Evolutionary conservation across 2,888 invertebrate genomes (phyloP).

Genomic region (Frankliniella fusca): DNA sequence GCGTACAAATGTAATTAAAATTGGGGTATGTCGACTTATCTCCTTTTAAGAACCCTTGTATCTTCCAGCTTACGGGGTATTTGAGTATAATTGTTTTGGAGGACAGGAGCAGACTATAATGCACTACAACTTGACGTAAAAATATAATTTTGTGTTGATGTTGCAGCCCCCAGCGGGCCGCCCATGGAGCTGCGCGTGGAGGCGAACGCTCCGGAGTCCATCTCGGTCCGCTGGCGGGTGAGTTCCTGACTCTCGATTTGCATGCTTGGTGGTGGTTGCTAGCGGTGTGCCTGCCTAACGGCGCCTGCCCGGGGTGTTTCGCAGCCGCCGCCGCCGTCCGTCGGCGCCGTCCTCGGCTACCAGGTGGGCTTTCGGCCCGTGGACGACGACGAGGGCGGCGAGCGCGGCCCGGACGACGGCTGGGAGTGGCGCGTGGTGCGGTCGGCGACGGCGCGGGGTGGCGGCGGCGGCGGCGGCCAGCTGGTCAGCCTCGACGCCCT

Average conservation of each 20-base stretch:
- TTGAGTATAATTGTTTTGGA: too few relatives aligned
- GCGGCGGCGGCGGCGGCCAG: conserved; percentile 41
- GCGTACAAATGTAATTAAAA: too few relatives aligned
- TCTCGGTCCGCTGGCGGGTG: conserved; percentile 1
- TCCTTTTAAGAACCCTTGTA: too few relatives aligned
- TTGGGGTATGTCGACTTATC: too few relatives aligned
- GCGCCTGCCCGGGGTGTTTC: not conserved
- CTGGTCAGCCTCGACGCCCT: conserved; percentile 40
- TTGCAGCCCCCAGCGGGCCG: conserved; percentile 2
- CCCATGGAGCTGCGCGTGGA: not conserved
- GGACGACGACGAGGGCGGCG: conserved; percentile 28
- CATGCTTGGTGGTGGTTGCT: not conserved
- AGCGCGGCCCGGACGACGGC: conserved; percentile 4
- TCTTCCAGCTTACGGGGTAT: too few relatives aligned
- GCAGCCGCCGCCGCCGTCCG: conserved; percentile 44
- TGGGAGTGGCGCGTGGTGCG: conserved; percentile 16
- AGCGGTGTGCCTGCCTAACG: not conserved
- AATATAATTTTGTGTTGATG: too few relatives aligned
- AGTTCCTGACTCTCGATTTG: not conserved
- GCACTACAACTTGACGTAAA: too few relatives aligned
- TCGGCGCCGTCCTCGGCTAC: conserved; percentile 47
- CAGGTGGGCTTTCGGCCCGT: conserved; percentile 48
- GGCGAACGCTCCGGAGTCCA: not conserved
- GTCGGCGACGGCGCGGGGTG: not conserved
- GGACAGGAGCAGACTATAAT: too few relatives aligned